A percentile compares a stretch with the other conserved stretches of the same genome.
phyloP scores from a whole-genome alignment of 2,888 invertebrate species.

The Sphecodes monilicornis region DNA sequence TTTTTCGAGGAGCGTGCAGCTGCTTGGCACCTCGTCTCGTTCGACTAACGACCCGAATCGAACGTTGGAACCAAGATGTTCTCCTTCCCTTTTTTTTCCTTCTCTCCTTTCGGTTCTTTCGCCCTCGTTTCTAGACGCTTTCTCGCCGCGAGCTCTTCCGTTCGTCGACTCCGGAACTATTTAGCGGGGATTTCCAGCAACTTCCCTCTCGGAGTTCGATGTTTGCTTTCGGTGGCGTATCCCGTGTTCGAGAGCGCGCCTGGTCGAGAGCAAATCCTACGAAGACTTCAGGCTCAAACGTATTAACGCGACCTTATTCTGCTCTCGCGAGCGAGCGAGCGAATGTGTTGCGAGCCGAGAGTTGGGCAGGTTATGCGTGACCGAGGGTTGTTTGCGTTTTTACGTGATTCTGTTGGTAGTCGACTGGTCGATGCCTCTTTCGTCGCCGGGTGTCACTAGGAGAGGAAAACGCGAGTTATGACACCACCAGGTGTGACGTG shows the following conservation, averaged over 20 bases:
- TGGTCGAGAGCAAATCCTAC: background rate
- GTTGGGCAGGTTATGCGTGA: too few species aligned
- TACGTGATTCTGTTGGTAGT: background rate
- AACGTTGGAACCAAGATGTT: conserved; percentile 4
- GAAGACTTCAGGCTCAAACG: conserved; percentile 2
- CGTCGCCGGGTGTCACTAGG: background rate
- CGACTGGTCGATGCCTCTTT: background rate
- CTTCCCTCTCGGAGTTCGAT: conserved; percentile 11
- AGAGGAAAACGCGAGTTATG: background rate
- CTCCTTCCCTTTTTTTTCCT: background rate
- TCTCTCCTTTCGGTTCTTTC: conserved; percentile 6
- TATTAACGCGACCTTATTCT: background rate
- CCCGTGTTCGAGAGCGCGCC: conserved; percentile 5
- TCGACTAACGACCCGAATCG: conserved; percentile 22
- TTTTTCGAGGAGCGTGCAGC: conserved; percentile 8
- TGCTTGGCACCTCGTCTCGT: conserved; percentile 2
- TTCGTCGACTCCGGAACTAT: conserved; percentile 23
- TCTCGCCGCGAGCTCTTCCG: background rate
- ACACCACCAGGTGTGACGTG: too few species aligned
- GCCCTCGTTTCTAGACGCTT: conserved; percentile 13
- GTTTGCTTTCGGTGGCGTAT: conserved; percentile 17
- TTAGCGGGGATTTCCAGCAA: conserved; percentile 18
- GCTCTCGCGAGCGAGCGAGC: background rate
- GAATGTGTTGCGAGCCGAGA: too few species aligned
- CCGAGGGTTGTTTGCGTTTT: background rate